These are phyloP conservation scores for Lindbergichthys nudifrons DNA, from an alignment of 2,797 vertebrate species.

Conservation along the genomic window DNA sequence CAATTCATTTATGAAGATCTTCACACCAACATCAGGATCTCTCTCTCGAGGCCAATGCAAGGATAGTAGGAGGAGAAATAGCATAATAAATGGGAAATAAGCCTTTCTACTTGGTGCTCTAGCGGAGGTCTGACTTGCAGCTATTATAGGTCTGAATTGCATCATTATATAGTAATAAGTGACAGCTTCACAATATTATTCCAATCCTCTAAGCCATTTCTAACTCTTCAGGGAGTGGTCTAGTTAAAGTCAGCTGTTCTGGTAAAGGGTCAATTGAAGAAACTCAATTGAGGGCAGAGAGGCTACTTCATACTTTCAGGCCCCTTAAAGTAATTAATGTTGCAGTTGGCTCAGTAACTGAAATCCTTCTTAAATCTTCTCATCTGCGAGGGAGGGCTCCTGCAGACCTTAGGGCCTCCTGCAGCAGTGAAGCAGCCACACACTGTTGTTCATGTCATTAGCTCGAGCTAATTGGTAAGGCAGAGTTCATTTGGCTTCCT, in stretches of 20 bases:
- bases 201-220: slow-evolving; percentile 39
- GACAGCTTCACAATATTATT: slow-evolving; percentile 42
- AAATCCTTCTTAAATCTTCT: slow-evolving; percentile 72
- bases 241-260: slow-evolving; percentile 60
- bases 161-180: slow-evolving; percentile 55
- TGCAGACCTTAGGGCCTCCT: slow-evolving; percentile 70
- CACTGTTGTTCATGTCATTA: slow-evolving; percentile 74
- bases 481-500: slow-evolving; percentile 76
- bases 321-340: slow-evolving; percentile 74
- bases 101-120: slow-evolving; percentile 40
- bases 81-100: slow-evolving; percentile 49
- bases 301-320: slow-evolving; percentile 63
- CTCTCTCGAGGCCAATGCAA: slow-evolving; percentile 23
- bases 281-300: slow-evolving; percentile 69
- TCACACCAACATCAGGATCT: not conserved
- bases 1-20: slow-evolving; percentile 23
- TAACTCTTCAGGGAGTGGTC: slow-evolving; percentile 49
- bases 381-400: slow-evolving; percentile 67
- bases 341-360: slow-evolving; percentile 56
- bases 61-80: slow-evolving; percentile 21
- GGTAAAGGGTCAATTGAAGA: slow-evolving; percentile 63
- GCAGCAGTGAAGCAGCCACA: slow-evolving; percentile 63
- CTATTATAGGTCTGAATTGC: slow-evolving; percentile 53
- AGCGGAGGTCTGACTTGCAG: slow-evolving; percentile 45
- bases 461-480: slow-evolving; percentile 79